A percentile compares a stretch with the other conserved stretches of the same genome.
Evolutionary conservation across 2,797 vertebrate genomes (phyloP).

Genomic region (Aselliscus stoliczkanus): DNA sequence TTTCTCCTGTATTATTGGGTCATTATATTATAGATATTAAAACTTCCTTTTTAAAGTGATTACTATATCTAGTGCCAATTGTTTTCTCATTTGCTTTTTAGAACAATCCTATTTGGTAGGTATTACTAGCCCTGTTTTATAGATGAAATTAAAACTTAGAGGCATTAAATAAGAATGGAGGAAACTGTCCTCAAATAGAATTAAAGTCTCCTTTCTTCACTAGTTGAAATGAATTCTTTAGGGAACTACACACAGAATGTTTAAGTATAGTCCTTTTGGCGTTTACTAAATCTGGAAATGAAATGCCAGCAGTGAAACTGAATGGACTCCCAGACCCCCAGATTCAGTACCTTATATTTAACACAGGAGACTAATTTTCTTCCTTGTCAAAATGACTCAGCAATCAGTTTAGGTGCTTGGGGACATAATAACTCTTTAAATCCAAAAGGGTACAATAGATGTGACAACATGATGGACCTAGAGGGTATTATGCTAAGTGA

Average conservation of each 20-base stretch:
- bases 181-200: neutral
- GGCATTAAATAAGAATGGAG: slow-evolving; percentile 24
- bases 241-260: neutral
- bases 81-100: neutral
- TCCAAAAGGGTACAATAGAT: neutral
- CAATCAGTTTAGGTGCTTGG: neutral
- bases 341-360: neutral
- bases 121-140: neutral
- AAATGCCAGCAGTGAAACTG: neutral
- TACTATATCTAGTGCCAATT: neutral
- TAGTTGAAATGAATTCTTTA: slow-evolving; percentile 14
- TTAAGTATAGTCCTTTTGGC: slow-evolving; percentile 14
- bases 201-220: neutral
- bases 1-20: slow-evolving; percentile 1
- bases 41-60: slow-evolving; percentile 13
- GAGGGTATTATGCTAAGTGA: too few relatives aligned
- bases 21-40: neutral
- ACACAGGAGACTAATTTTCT: neutral
- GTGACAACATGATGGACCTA: too few relatives aligned
- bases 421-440: neutral
- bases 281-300: neutral
- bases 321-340: neutral
- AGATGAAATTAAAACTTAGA: slow-evolving; percentile 8
- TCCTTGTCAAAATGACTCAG: neutral
- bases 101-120: neutral